Base-by-base conservation (phyloP, 2,888 invertebrate genomes). In the Candidula unifasciata region DNA sequence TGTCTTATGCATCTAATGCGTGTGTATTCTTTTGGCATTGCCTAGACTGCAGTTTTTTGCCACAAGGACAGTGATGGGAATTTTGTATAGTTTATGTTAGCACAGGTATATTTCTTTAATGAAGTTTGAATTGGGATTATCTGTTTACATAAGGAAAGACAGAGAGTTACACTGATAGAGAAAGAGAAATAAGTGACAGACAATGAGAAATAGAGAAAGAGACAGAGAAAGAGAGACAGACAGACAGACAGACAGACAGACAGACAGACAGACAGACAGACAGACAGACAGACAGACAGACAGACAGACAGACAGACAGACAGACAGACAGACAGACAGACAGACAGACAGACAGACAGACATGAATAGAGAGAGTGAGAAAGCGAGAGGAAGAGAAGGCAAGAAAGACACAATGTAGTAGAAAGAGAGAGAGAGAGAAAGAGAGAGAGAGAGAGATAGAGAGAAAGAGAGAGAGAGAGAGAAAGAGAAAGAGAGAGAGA, bases 141-240 rank as follows among this genome's bases (percentile, higher is more conserved):
- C n/a, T n/a, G n/a, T n/a, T n/a, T n/a, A n/a, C n/a, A n/a, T 30
- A 82, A 24, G 73, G 60, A 60, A 16, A 82, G 60, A 82, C n/a
- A 82, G 33, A 82, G 10, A 82, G 73, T 57, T 27, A 82, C 54
- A 82, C 27, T 76, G 64, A 83, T 30, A 76, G 76, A 76, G n/a
- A 83, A 35, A 60, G 10, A 83, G 64, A 83, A 21, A 83, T n/a
- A n/a, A n/a, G n/a, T n/a, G n/a, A n/a, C n/a, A n/a, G n/a, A n/a
- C n/a, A n/a, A n/a, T n/a, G 60, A 83, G 33, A 82, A 21, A 66
- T 24, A 76, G 30, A 76, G 16, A 64, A n/a, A 77, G 10, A 82
- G 27, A 77, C 10, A 76, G n/a, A n/a, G n/a, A n/a, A n/a, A n/a
- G n/a, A n/a, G n/a, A n/a, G n/a, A n/a, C n/a, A n/a, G n/a, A n/a